Conservation (phyloP, 2,797 vertebrate species). For the Mormyrops attenuatus region DNA sequence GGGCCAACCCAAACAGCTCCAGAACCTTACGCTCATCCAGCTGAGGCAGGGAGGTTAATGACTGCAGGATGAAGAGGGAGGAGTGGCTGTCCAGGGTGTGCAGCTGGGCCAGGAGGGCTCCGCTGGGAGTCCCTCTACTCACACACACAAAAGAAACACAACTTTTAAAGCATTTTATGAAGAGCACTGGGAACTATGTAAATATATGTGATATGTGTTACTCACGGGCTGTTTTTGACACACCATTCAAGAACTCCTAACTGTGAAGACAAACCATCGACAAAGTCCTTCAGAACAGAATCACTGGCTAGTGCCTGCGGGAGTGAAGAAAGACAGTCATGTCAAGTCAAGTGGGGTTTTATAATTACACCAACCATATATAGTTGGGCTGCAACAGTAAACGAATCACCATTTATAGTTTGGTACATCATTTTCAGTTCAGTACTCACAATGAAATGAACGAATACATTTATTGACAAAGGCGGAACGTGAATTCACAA, state of each 20-base stretch:
- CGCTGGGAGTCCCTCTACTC: slow-evolving; percentile 67
- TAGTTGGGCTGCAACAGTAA: background rate
- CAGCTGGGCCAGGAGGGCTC: slow-evolving; percentile 76
- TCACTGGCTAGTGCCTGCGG: slow-evolving; percentile 68
- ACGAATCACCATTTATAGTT: background rate
- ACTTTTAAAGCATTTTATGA: background rate
- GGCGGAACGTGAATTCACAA: background rate
- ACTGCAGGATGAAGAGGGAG: slow-evolving; percentile 81
- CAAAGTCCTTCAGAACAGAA: slow-evolving; percentile 78
- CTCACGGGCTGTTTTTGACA: slow-evolving; percentile 76
- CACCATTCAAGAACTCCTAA: slow-evolving; percentile 89
- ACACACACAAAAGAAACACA: slow-evolving; percentile 20
- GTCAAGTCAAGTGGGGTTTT: background rate
- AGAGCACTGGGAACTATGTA: background rate
- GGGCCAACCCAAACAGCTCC: slow-evolving; percentile 69
- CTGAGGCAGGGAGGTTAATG: slow-evolving; percentile 77
- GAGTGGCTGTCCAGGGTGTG: slow-evolving; percentile 84
- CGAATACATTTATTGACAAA: background rate
- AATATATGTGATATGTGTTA: background rate
- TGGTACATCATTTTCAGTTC: background rate
- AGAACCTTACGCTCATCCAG: slow-evolving; percentile 77
- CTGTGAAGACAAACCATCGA: slow-evolving; percentile 74
- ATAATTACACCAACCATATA: background rate
- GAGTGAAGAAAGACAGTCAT: background rate
- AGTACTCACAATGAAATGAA: background rate